Conservation (phyloP, 2,797 vertebrate genomes). For the Sebastes steindachneri region DNA sequence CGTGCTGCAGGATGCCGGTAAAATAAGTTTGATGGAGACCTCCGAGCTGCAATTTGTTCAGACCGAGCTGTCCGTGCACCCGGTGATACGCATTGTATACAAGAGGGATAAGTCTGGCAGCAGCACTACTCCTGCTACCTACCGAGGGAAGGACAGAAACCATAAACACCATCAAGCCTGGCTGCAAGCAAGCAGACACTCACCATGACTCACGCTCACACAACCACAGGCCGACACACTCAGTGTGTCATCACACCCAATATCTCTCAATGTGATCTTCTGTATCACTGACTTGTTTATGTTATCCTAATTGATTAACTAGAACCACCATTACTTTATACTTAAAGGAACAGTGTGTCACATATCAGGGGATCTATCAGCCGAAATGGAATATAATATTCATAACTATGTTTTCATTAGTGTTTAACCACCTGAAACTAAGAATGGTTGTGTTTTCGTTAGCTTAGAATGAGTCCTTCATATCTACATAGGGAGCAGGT, state of each 20-base stretch:
- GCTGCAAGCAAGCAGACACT: neutral
- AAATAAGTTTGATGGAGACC: conserved; percentile 30
- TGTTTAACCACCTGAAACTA: too few relatives aligned
- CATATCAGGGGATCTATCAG: too few relatives aligned
- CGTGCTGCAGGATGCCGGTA: conserved; percentile 1
- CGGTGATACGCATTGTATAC: neutral
- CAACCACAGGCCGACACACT: neutral
- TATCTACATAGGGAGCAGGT: too few relatives aligned
- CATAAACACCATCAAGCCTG: neutral
- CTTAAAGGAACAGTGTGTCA: too few relatives aligned
- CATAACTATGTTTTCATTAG: too few relatives aligned
- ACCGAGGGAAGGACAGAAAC: neutral
- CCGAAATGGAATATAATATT: too few relatives aligned
- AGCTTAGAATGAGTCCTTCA: too few relatives aligned
- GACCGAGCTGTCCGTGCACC: neutral
- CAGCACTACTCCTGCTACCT: neutral
- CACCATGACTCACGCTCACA: neutral
- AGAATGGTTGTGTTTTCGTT: too few relatives aligned
- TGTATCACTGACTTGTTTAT: neutral
- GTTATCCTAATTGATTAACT: neutral
- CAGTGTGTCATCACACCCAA: neutral
- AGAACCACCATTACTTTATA: neutral
- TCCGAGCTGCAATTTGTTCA: conserved; percentile 24
- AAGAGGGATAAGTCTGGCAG: neutral
- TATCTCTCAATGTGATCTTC: neutral